Base-by-base conservation (phyloP, 2,888 invertebrate genomes). In the Mimas tiliae region DNA sequence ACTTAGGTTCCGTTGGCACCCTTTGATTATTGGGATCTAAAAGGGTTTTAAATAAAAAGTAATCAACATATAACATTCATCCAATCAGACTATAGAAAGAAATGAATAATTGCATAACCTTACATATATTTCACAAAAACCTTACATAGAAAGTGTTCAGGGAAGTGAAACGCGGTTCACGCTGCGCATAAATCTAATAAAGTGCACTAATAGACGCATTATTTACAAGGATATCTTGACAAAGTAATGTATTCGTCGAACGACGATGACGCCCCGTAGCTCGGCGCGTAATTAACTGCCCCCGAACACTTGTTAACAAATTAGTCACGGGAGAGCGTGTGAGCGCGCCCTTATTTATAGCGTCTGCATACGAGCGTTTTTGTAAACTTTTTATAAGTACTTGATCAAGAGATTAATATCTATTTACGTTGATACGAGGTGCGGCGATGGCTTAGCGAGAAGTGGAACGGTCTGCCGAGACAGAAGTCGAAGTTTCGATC, bases 241-340 rank as follows among this genome's bases (percentile, higher is more conserved):
- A 85, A 82, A 85, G 79, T 85, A 84, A 86, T 83, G 86, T 83
- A 82, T 85, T 82, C 81, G 84, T 79, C 80, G 81, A 84, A 79
- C 79, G 79, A 85, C 81, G 83, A 83, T 86, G 91, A 89, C 89
- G 82, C 89, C 91, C 89, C 89, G 86, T 80, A 83, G 89, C 84
- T 88, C 81, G 76, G 79, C 73, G 67, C 65, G 84, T 88, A 90
- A 91, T 90, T 88, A 90, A 87, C 83, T 86, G 84, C 85, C 85
- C 83, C 84, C 70, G 81, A 86, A 88, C 89, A 88, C 89, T 91
- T 90, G 91, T 90, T 90, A 89, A 90, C 89, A 82, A 90, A 93
- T 92, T 90, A 90, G 85, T 89, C 89, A 87, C 83, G 73, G 72
- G 82, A 84, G 83, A 88, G 58, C 80, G 83, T 88, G 87, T 87